These are phyloP conservation scores for Helarctos malayanus DNA, from an alignment of 2,797 vertebrate species.

Conservation along the genomic window DNA sequence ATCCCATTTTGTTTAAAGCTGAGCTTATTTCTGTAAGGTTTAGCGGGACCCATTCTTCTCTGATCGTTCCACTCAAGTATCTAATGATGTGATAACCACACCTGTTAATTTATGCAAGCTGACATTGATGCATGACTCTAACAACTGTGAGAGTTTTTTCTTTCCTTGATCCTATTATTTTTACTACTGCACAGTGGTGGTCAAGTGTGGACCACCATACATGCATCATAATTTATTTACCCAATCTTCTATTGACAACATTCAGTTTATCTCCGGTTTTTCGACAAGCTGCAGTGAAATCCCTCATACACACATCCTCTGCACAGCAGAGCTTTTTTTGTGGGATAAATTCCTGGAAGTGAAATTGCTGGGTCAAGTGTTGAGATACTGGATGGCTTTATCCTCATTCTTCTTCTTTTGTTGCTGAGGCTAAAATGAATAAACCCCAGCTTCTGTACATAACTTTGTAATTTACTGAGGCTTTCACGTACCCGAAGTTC, in stretches of 20 bases:
- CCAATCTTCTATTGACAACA: not conserved
- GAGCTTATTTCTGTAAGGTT: slow-evolving; percentile 48
- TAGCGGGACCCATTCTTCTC: not conserved
- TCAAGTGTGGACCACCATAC: too few species aligned
- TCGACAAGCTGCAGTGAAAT: slow-evolving; percentile 17
- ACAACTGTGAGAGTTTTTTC: not conserved
- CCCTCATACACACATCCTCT: not conserved
- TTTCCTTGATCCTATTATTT: slow-evolving; percentile 23
- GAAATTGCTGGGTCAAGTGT: slow-evolving; percentile 53
- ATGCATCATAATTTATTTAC: not conserved
- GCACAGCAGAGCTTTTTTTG: not conserved
- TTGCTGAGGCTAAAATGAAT: slow-evolving; percentile 46
- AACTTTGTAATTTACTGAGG: slow-evolving; percentile 33
- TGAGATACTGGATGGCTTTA: not conserved
- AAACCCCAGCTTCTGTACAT: not conserved
- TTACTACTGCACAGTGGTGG: not conserved
- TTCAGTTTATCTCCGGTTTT: slow-evolving; percentile 35
- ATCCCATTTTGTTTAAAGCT: slow-evolving; percentile 38
- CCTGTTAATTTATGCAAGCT: slow-evolving; percentile 43
- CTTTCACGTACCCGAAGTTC: not conserved
- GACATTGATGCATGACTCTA: slow-evolving; percentile 18
- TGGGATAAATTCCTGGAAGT: slow-evolving; percentile 2
- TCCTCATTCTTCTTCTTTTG: not conserved
- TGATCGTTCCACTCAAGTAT: slow-evolving; percentile 2
- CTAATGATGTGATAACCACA: slow-evolving; percentile 43